Evolutionary conservation across 2,113 vertebrate genomes (phyloP), one percentile per base, ranked within the genome.

Genomic region (Solenodon paradoxus): DNA sequence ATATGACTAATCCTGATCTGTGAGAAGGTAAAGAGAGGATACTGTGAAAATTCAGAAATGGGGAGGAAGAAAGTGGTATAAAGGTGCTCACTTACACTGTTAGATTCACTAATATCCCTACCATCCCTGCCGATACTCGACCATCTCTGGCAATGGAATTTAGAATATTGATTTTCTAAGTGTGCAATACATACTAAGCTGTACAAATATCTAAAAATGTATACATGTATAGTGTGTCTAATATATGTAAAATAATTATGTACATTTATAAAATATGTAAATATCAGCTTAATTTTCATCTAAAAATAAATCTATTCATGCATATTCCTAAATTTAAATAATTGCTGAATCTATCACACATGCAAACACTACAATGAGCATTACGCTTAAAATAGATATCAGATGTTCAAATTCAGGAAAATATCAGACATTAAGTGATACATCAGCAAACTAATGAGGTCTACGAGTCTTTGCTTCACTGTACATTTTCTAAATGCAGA

Each of bases 11-110:
- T 32, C 16, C n/a, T 64, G 17, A 63, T 66, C 4, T 87, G 38
- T 63, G 19, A 64, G 28, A 63, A 79, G 47, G 28, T 42, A 49
- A 84, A 24, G 79, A 4, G 28, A 86, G 57, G 40, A n/a, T 19
- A 40, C 24, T 19, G 22, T 42, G 4, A 89, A 26, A 42, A 53
- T 61, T 72, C 0, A 92, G 19, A 59, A 84, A 42, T 45, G 4
- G 7, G 26, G 15, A 12, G 16, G 28, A 0, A 19, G 26, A 15
- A 30, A 2, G 1, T 26, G 2, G 22, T 4, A 4, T 17, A 13
- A n/a, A 77, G 30, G n/a, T n/a, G 8, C 51, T 82, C 66, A 81
- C 16, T 74, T 87, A 87, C 7, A 26, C 4, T 32, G 4, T 63
- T 74, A 47, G 8, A 53, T 86, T 47, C 64, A 74, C 38, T 35